Evolutionary conservation across 64 coral and sea anemone species (phyloP).

Genomic region (Montipora sp.): DNA sequence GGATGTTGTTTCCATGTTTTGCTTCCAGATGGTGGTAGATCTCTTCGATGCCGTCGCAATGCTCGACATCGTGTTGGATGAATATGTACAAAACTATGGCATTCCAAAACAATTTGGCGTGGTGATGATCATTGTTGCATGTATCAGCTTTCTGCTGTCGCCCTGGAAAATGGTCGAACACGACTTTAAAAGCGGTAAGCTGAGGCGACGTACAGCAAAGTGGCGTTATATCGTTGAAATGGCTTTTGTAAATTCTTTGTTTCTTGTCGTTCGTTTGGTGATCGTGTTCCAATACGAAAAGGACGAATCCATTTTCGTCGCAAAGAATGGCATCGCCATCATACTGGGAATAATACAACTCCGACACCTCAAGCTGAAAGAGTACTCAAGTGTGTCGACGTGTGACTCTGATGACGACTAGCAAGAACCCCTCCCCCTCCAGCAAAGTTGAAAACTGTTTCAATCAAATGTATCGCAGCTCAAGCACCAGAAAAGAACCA

Average conservation of each 20-base stretch:
- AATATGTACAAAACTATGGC: not conserved
- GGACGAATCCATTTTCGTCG: slow-evolving; percentile 65
- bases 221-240: slow-evolving; percentile 1
- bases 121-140: slow-evolving; percentile 24
- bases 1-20: not conserved
- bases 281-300: slow-evolving; percentile 43
- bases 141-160: slow-evolving; percentile 41
- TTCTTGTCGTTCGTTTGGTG: slow-evolving; percentile 60
- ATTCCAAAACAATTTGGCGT: slow-evolving; percentile 1
- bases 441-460: too few species aligned
- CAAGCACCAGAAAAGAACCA: too few species aligned
- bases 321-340: slow-evolving; percentile 72
- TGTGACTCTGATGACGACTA: too few species aligned
- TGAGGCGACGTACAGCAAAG: not conserved
- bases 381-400: too few species aligned
- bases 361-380: too few species aligned
- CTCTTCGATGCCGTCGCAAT: slow-evolving; percentile 70
- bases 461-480: too few species aligned
- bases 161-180: slow-evolving; percentile 28
- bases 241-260: slow-evolving; percentile 28
- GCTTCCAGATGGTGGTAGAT: slow-evolving; percentile 16
- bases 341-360: not conserved
- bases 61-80: slow-evolving; percentile 46
- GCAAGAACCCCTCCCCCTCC: too few species aligned
- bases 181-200: not conserved